These are phyloP conservation scores for Busseola fusca DNA, from an alignment of 2,888 invertebrate species.

Conservation along the genomic window DNA sequence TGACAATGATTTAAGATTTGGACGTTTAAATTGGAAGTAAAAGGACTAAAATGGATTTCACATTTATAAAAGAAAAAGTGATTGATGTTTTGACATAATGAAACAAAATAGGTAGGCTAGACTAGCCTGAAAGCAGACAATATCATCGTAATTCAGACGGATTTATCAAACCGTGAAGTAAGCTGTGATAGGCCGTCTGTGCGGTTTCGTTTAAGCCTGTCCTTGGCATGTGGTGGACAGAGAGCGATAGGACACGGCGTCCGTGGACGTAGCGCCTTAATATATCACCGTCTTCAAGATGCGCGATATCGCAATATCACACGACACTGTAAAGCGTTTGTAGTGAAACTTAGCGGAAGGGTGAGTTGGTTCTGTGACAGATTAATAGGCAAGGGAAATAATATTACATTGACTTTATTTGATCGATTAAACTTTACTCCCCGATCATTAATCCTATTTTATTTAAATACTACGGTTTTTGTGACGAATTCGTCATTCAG, in stretches of 20 bases:
- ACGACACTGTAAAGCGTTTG: slow-evolving; percentile 4
- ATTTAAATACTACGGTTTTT: neutral
- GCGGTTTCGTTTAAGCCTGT: neutral
- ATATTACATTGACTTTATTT: neutral
- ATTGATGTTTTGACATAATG: neutral
- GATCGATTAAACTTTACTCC: neutral
- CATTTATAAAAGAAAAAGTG: neutral
- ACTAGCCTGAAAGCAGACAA: too few relatives aligned
- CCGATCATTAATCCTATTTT: neutral
- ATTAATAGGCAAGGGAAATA: neutral
- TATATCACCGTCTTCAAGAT: slow-evolving; percentile 35
- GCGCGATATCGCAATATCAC: slow-evolving; percentile 12
- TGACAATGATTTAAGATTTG: neutral
- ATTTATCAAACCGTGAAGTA: neutral
- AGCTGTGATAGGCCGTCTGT: neutral
- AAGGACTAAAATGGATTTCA: neutral
- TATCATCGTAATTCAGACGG: neutral
- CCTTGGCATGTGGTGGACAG: slow-evolving; percentile 16
- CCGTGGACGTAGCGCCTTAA: slow-evolving; percentile 17
- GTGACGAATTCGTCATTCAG: neutral
- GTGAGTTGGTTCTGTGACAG: neutral
- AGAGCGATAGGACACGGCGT: slow-evolving; percentile 28
- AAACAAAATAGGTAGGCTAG: neutral
- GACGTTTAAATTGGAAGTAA: neutral
- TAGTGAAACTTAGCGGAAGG: neutral